Conservation (phyloP, 2,797 vertebrate species). For the Rhinogobio ventralis region DNA sequence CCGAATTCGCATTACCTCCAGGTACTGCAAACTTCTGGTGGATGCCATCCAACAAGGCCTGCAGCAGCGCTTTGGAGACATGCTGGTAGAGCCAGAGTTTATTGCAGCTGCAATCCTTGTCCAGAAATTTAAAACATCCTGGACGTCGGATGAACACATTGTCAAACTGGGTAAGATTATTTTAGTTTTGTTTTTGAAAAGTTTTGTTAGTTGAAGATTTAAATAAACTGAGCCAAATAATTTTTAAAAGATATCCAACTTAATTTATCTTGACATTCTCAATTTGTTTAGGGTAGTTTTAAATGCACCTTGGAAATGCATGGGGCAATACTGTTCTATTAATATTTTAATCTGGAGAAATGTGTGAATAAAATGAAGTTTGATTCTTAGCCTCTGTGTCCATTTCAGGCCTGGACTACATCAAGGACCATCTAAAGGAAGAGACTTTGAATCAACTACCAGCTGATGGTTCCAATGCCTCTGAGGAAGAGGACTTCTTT, state of each 20-base stretch:
- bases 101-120: too few species aligned
- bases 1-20: background rate
- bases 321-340: background rate
- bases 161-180: slow-evolving; percentile 5
- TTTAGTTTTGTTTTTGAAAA: slow-evolving; percentile 6
- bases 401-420: slow-evolving; percentile 23
- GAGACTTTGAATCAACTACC: background rate
- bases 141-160: background rate
- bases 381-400: slow-evolving; percentile 15
- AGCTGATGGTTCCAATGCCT: slow-evolving; percentile 31
- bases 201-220: slow-evolving; percentile 32
- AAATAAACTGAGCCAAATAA: background rate
- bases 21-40: slow-evolving; percentile 34
- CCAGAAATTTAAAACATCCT: too few species aligned
- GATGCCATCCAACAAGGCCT: slow-evolving; percentile 38
- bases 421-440: slow-evolving; percentile 25
- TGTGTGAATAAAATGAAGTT: background rate
- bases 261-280: background rate
- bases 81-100: background rate
- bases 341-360: slow-evolving; percentile 19
- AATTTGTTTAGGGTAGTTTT: background rate
- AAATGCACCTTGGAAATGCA: background rate
- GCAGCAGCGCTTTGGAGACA: slow-evolving; percentile 31
- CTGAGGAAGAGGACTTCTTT: slow-evolving; percentile 47
- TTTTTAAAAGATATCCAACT: slow-evolving; percentile 2